These are phyloP conservation scores for Ia io DNA, from an alignment of 2,113 vertebrate genomes.

Conservation along the genomic window DNA sequence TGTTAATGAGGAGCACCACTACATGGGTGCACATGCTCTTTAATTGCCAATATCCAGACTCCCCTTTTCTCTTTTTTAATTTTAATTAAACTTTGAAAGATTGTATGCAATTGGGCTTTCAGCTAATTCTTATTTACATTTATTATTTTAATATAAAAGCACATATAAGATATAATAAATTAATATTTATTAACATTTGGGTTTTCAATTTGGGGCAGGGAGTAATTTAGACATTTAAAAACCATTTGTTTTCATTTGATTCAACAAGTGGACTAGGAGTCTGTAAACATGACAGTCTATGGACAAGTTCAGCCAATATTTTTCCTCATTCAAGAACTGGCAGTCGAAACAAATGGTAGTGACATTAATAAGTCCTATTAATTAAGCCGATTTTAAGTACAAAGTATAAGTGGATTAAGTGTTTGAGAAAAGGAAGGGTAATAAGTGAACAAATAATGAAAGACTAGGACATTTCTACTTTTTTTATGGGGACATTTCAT, in stretches of 20 bases:
- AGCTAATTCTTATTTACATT: not conserved
- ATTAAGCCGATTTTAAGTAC: slow-evolving; percentile 1
- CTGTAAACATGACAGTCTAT: not conserved
- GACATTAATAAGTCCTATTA: slow-evolving; percentile 31
- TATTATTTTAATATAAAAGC: not conserved
- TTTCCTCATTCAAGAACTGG: not conserved
- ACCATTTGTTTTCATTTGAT: slow-evolving; percentile 16
- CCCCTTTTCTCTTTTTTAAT: not conserved
- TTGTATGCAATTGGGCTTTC: not conserved
- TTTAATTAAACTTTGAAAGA: not conserved
- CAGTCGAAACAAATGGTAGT: not conserved
- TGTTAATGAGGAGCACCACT: not conserved
- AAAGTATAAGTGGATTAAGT: not conserved
- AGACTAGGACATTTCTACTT: slow-evolving; percentile 5
- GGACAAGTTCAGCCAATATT: not conserved
- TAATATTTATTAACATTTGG: slow-evolving; percentile 8
- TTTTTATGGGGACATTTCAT: not conserved
- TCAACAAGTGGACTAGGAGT: not conserved
- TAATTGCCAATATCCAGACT: not conserved
- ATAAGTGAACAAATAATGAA: not conserved
- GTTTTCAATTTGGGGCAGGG: not conserved
- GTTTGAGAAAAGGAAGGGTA: not conserved
- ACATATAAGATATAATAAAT: not conserved
- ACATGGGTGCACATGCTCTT: not conserved
- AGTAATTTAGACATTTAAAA: slow-evolving; percentile 25